Evolutionary conservation across 1,140 invertebrate genomes (phyloP).

Genomic region (Caenorhabditis brenneri): DNA sequence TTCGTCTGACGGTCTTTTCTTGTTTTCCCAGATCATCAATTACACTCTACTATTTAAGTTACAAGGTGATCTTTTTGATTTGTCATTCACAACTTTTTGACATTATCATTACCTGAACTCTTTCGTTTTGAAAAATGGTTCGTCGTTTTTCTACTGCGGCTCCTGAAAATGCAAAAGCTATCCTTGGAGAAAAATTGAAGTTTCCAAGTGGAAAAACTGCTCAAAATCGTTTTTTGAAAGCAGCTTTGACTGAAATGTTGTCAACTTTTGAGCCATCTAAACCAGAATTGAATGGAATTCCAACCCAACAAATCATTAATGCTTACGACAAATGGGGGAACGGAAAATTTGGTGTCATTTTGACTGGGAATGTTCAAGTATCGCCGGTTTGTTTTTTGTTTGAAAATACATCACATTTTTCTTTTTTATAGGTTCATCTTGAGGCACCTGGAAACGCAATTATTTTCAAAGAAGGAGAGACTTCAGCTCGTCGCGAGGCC

Average conservation of each 20-base stretch:
- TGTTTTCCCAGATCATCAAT: not conserved
- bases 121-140: slow-evolving; percentile 49
- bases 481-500: slow-evolving; percentile 35
- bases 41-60: not conserved
- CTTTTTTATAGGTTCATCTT: slow-evolving; percentile 54
- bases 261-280: slow-evolving; percentile 36
- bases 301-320: slow-evolving; percentile 57
- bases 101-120: not conserved
- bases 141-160: not conserved
- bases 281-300: slow-evolving; percentile 48
- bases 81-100: not conserved
- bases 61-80: not conserved
- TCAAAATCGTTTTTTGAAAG: slow-evolving; percentile 57
- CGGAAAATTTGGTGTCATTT: slow-evolving; percentile 57
- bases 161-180: not conserved
- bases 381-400: slow-evolving; percentile 47
- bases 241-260: slow-evolving; percentile 57
- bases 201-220: slow-evolving; percentile 44
- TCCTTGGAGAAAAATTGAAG: slow-evolving; percentile 32
- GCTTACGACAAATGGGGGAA: slow-evolving; percentile 60
- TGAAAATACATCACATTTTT: too few relatives aligned
- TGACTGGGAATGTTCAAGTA: slow-evolving; percentile 58
- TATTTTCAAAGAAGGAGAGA: slow-evolving; percentile 58
- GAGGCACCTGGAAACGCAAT: slow-evolving; percentile 57
- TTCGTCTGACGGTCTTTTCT: not conserved